Percentiles rank a stretch among this genome's conserved stretches.
phyloP scores from a whole-genome alignment of 92 coral and sea anemone genomes.

The Palythoa caribaeorum region DNA sequence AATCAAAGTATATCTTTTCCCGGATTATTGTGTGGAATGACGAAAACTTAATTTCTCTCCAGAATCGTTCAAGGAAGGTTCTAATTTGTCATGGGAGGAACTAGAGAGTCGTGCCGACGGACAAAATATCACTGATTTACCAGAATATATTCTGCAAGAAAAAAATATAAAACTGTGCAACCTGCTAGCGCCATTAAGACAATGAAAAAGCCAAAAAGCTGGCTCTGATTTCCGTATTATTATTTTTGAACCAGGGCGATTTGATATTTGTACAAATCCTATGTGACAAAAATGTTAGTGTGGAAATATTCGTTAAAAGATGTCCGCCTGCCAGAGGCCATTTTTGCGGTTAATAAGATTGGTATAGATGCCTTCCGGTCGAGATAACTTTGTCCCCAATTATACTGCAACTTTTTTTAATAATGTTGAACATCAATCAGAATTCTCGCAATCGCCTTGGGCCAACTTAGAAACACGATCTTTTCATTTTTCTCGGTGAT shows the following conservation, averaged over 20 bases:
- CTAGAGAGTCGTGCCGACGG: conserved; percentile 49
- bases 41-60: conserved; percentile 47
- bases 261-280: neutral
- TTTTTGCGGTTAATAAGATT: conserved; percentile 50
- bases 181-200: neutral
- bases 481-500: conserved; percentile 63
- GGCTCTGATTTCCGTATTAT: neutral
- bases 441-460: conserved; percentile 85
- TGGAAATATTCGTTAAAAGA: conserved; percentile 38
- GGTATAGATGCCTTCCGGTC: conserved; percentile 61
- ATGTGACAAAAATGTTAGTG: conserved; percentile 33
- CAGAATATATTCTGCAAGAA: conserved; percentile 25
- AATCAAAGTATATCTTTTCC: conserved; percentile 53
- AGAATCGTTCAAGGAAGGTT: conserved; percentile 54
- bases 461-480: conserved; percentile 87
- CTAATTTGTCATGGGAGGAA: conserved; percentile 63
- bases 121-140: conserved; percentile 41
- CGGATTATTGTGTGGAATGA: conserved; percentile 55
- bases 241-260: neutral
- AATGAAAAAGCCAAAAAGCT: neutral
- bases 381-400: conserved; percentile 68
- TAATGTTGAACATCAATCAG: conserved; percentile 73
- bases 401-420: conserved; percentile 78
- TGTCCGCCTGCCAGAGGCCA: conserved; percentile 52
- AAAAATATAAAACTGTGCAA: neutral